These are phyloP conservation scores for Papilio protenor DNA, from an alignment of 2,888 invertebrate species.

Conservation along the genomic window DNA sequence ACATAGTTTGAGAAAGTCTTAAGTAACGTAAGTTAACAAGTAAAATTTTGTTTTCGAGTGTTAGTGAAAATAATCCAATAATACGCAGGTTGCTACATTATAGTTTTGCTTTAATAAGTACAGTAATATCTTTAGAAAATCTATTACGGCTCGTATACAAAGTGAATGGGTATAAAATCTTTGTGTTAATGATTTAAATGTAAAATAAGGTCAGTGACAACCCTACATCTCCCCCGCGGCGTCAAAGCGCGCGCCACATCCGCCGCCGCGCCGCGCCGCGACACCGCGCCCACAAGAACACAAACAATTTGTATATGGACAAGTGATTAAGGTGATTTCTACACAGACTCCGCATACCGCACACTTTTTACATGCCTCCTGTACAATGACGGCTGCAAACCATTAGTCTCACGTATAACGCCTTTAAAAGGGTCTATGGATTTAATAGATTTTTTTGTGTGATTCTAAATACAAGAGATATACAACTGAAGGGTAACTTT, in stretches of 20 bases:
- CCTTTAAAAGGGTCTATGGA: slow-evolving; percentile 4
- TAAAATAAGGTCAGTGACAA: neutral
- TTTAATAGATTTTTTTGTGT: neutral
- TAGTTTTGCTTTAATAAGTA: too few relatives aligned
- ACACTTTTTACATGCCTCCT: slow-evolving; percentile 9
- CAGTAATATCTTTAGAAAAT: neutral
- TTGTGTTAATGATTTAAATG: neutral
- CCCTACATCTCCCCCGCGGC: slow-evolving; percentile 29
- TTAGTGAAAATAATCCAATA: neutral
- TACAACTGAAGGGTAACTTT: neutral
- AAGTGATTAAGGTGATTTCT: slow-evolving; percentile 27
- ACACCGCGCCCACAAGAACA: slow-evolving; percentile 19
- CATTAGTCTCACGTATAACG: neutral
- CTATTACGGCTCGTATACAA: neutral
- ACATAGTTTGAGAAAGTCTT: neutral
- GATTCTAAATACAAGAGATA: neutral
- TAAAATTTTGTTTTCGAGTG: neutral
- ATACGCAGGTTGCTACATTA: neutral
- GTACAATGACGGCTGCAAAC: slow-evolving; percentile 7
- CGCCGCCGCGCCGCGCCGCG: neutral
- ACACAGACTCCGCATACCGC: neutral
- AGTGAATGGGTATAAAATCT: neutral
- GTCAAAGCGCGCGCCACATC: slow-evolving; percentile 17
- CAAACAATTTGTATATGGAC: slow-evolving; percentile 39
- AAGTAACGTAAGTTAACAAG: neutral